Evolutionary conservation across 2,797 vertebrate genomes (phyloP).

Genomic region (Acropternis orthonyx): DNA sequence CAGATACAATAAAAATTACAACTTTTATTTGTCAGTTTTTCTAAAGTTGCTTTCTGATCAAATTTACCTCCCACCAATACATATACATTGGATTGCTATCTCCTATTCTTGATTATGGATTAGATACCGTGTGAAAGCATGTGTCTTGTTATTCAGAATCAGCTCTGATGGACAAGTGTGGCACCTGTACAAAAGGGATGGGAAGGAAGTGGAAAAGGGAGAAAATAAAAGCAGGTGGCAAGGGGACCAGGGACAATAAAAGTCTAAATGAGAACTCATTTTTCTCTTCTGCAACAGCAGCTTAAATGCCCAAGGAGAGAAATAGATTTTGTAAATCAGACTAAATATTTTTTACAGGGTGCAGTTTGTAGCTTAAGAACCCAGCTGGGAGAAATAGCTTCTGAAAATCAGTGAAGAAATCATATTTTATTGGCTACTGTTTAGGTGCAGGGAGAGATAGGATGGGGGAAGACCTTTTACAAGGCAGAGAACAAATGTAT

Average conservation of each 20-base stretch:
- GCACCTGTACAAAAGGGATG: neutral
- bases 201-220: neutral
- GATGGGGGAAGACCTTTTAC: neutral
- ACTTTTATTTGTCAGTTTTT: neutral
- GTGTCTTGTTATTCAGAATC: neutral
- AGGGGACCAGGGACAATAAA: constrained; percentile 31
- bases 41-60: neutral
- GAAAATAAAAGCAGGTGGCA: constrained; percentile 26
- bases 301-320: constrained; percentile 48
- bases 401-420: constrained; percentile 15
- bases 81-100: neutral
- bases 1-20: neutral
- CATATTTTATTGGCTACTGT: neutral
- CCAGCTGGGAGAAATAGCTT: constrained; percentile 6
- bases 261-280: constrained; percentile 38
- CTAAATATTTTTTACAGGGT: constrained; percentile 52
- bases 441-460: neutral
- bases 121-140: neutral
- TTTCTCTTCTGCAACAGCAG: constrained; percentile 39
- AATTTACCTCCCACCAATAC: neutral
- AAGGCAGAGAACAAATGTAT: neutral
- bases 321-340: constrained; percentile 60
- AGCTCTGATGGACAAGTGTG: neutral
- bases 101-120: neutral
- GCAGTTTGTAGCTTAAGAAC: neutral